Conservation (phyloP, 2,888 invertebrate genomes). For the Caenorhabditis sp. region DNA sequence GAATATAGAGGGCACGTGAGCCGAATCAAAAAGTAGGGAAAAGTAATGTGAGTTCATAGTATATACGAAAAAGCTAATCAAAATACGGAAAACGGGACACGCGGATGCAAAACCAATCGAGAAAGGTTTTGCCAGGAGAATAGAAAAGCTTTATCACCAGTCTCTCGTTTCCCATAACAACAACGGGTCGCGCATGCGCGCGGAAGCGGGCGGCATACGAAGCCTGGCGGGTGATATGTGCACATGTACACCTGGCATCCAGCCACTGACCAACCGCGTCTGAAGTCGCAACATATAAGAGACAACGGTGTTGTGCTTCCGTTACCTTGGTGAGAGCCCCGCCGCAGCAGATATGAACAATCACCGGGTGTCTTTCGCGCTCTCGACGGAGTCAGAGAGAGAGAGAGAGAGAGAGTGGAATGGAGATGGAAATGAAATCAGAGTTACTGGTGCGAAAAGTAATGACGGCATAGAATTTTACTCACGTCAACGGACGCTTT, state of each 20-base stretch:
- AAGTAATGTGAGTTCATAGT: background rate
- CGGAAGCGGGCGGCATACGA: constrained; percentile 29
- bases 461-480: background rate
- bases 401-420: too few relatives aligned
- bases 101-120: background rate
- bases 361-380: constrained; percentile 5
- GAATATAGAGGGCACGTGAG: too few relatives aligned
- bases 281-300: constrained; percentile 38
- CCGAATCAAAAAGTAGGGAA: too few relatives aligned
- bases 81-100: too few relatives aligned
- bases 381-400: too few relatives aligned
- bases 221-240: constrained; percentile 31
- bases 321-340: constrained; percentile 43
- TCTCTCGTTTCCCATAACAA: constrained; percentile 49
- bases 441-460: background rate
- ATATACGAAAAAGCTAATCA: background rate
- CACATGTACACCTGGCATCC: constrained; percentile 20
- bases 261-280: constrained; percentile 17
- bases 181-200: constrained; percentile 28
- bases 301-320: constrained; percentile 39
- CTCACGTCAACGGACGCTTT: constrained; percentile 2
- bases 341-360: constrained; percentile 26
- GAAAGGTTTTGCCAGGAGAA: background rate
- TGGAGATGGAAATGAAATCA: background rate
- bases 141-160: constrained; percentile 31